Percentiles rank a stretch among this genome's conserved stretches.
Conservation (phyloP, 2,888 invertebrate genomes). For the Allolobophora icterica region DNA sequence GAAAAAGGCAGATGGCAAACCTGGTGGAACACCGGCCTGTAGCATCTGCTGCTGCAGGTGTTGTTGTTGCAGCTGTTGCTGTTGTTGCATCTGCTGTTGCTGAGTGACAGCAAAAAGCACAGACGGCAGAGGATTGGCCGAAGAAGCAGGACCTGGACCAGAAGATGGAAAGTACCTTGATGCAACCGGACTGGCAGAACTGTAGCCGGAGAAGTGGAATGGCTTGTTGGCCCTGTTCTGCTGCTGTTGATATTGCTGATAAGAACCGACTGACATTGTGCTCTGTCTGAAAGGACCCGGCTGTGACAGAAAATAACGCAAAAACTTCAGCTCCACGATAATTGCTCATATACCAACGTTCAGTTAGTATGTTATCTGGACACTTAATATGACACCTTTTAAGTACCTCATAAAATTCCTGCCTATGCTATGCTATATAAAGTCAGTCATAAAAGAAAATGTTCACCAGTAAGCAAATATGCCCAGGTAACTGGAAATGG, state of each 20-base stretch:
- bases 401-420: not conserved
- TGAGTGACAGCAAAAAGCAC: not conserved
- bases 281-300: conserved; percentile 22
- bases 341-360: not conserved
- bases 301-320: not conserved
- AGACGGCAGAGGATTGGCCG: not conserved
- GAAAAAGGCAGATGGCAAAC: not conserved
- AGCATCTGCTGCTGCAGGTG: not conserved
- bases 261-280: conserved; percentile 25
- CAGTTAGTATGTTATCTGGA: not conserved
- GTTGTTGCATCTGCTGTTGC: not conserved
- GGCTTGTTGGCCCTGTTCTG: conserved; percentile 27
- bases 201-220: conserved; percentile 2
- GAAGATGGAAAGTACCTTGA: conserved; percentile 25
- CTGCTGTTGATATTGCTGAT: conserved; percentile 20
- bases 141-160: not conserved
- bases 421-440: too few species aligned
- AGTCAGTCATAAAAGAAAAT: too few species aligned
- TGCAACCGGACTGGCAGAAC: not conserved
- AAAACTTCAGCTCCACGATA: not conserved
- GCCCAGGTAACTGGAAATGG: too few species aligned
- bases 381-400: not conserved
- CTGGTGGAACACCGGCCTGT: not conserved
- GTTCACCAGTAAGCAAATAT: too few species aligned
- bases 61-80: not conserved